Evolutionary conservation across 92 coral and sea anemone species (phyloP), one percentile per base, ranked within the genome.

Genomic region (Phenganax subtilis): DNA sequence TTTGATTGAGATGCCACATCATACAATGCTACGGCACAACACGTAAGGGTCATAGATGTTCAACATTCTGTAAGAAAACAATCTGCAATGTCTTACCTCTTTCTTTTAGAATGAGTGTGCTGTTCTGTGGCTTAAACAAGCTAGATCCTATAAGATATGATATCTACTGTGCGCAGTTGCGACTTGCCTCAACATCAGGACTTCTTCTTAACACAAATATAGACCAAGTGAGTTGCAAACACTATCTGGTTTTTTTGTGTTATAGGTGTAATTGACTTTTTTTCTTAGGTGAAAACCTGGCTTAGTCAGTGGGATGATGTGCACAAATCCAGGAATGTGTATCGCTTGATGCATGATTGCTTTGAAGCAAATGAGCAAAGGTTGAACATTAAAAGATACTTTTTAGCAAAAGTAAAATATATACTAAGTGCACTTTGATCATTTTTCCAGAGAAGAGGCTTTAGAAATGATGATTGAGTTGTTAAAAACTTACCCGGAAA

Each of bases 401-500:
- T 17, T 28, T 65, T 10, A 67, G 28, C 5, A 16, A 1, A 16
- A 11, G 12, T 16, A 16, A 11, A 30, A 30, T 71, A 55, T 16
- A 1, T 14, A n/a, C 0, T 20, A 71, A 10, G n/a, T 25, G 14
- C 55, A 14, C 56, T 20, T 14, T 55, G 17, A 57, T 75, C 31
- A 57, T 71, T 59, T 20, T 66, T 66, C 51, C 78, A 96, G 99
- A 87, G 99, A 96, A 80, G 91, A 90, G 56, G 99, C 99, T 12
- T 83, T 97, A 20, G 79, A 85, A 57, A 96, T 96, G 15, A 92
- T 96, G 99, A 87, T 96, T 6, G 97, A 96, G 87, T 85, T 96
- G 7, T 89, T 96, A n/a, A 88, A 93, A 75, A 96, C 97, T 6
- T 96, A 96, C 59, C 84, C 97, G 10, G 97, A 96, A 11, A 91